Evolutionary conservation across 2,113 vertebrate species (phyloP), one percentile per base, ranked within the genome.

Genomic region (Plectropomus leopardus): DNA sequence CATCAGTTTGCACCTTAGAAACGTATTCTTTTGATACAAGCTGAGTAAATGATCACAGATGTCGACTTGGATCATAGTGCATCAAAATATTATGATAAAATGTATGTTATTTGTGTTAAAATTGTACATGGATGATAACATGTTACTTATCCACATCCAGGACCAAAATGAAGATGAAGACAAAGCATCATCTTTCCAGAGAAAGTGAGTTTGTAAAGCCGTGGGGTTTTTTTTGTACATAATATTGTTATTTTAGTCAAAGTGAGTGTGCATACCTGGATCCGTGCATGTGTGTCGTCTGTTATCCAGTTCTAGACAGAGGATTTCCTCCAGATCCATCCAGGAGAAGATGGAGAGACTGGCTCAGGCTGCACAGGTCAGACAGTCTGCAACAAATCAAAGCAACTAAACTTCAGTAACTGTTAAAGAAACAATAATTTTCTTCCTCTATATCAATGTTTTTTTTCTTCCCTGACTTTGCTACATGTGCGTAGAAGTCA

Each of bases 311-410:
- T 94, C 95, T 0, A 96, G 90, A 26, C 88, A 98, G 89, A 96
- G 96, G 86, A 88, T 97, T 72, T 96, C 97, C 0, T 94, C 95
- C 4, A 95, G 87, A 78, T 92, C 91, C 3, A 94, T 98, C 28
- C 95, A 95, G 71, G 97, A 97, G 92, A 98, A 96, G 90, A 95
- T 98, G 95, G 96, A 98, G 68, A 91, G 91, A 78, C 96, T 98
- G 86, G 95, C 93, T 69, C 95, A 96, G 0, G 97, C 97, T 0
- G 91, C 97, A 28, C 97, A 98, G 96, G 98, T 99, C 60, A 66
- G 80, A 72, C 14, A 51, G 34, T 74, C 44, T 21, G n/a, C 10
- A 14, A 30, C 42, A 48, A 34, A 3, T 23, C 28, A 61, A 4
- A 48, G 19, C 26, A 1, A 42, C 26, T 57, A 3, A 10, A 10